These are phyloP conservation scores for Acanthurus leucopareius DNA, from an alignment of 2,797 vertebrate species.

Conservation along the genomic window DNA sequence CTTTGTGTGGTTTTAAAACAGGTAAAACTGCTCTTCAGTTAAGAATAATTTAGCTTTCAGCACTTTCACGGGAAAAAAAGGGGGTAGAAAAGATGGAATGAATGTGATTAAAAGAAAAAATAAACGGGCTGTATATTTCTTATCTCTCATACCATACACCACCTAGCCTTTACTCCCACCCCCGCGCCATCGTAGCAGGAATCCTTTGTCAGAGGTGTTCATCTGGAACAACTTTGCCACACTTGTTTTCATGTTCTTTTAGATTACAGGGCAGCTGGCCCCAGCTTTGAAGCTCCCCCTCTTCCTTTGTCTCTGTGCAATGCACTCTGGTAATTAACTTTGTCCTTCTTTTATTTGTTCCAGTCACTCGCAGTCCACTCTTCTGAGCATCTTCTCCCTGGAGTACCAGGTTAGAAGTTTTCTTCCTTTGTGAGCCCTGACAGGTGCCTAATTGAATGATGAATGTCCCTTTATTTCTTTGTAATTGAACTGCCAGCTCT, in stretches of 20 bases:
- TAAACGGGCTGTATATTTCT: slow-evolving; percentile 75
- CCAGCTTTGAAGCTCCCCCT: slow-evolving; percentile 96
- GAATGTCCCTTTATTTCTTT: slow-evolving; percentile 99
- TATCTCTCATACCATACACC: slow-evolving; percentile 77
- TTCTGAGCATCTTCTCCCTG: slow-evolving; percentile 99
- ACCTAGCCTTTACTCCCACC: slow-evolving; percentile 61
- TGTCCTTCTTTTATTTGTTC: slow-evolving; percentile 99
- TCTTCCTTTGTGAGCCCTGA: slow-evolving; percentile 99
- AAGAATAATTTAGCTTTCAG: slow-evolving; percentile 27
- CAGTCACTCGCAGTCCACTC: slow-evolving; percentile 99
- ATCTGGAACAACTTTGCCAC: slow-evolving; percentile 99
- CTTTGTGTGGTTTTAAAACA: slow-evolving; percentile 50
- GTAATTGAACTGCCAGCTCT: slow-evolving; percentile 99
- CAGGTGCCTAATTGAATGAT: slow-evolving; percentile 99
- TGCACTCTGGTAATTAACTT: slow-evolving; percentile 99
- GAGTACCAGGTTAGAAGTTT: slow-evolving; percentile 99
- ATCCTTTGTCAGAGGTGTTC: slow-evolving; percentile 98
- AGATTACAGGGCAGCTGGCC: slow-evolving; percentile 99
- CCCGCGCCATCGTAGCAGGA: slow-evolving; percentile 90
- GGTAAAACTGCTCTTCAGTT: slow-evolving; percentile 39
- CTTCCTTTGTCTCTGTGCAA: slow-evolving; percentile 97
- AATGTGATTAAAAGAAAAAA: slow-evolving; percentile 35
- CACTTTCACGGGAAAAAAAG: slow-evolving; percentile 17
- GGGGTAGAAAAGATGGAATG: slow-evolving; percentile 47
- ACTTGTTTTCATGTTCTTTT: slow-evolving; percentile 99